These are phyloP conservation scores for Xylota segnis DNA, from an alignment of 2,888 invertebrate genomes.

Conservation along the genomic window DNA sequence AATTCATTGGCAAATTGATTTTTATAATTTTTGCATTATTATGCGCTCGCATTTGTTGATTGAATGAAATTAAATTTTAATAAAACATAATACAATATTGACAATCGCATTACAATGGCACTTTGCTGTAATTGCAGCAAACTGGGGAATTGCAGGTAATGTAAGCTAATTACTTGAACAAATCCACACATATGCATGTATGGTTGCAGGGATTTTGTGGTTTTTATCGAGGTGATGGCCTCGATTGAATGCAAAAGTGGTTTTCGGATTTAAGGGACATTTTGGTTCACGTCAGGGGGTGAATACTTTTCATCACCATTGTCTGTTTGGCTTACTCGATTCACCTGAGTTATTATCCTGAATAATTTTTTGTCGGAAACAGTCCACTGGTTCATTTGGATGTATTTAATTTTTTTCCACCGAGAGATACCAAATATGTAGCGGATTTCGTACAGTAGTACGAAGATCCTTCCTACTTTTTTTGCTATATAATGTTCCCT, in stretches of 20 bases:
- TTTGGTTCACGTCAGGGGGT: no score
- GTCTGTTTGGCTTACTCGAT: no score
- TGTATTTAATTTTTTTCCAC: no score
- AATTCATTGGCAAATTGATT: constrained; percentile 40
- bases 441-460: no score
- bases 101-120: constrained; percentile 6
- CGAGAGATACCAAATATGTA: no score
- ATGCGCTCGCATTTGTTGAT: constrained; percentile 12
- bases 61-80: constrained; percentile 23
- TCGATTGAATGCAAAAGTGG: background rate
- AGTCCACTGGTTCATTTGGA: no score
- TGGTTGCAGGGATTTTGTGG: background rate
- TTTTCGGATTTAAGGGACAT: background rate
- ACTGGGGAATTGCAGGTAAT: background rate
- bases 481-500: no score
- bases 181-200: no score
- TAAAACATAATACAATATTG: background rate
- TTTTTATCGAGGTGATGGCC: background rate
- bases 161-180: background rate
- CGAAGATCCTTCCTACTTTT: no score
- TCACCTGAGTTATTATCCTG: no score
- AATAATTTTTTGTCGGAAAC: no score
- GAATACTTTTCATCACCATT: no score
- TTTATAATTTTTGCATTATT: constrained; percentile 10
- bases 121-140: background rate